These are phyloP conservation scores for Leptopterna dolabrata DNA, from an alignment of 2,888 invertebrate species.

Conservation along the genomic window DNA sequence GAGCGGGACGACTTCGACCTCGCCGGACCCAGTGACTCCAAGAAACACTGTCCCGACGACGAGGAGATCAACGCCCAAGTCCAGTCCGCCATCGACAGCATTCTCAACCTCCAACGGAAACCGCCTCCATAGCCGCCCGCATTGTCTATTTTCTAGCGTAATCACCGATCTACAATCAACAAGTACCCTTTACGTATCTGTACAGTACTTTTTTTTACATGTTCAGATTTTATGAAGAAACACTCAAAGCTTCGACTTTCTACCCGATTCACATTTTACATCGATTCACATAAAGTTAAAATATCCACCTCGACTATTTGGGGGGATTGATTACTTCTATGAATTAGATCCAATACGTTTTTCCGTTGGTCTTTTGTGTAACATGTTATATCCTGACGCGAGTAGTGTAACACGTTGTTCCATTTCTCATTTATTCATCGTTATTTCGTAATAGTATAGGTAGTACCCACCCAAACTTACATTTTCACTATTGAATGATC, in stretches of 20 bases:
- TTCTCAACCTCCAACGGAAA: constrained; percentile 75
- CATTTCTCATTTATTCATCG: too few relatives aligned
- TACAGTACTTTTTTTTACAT: neutral
- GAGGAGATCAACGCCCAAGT: constrained; percentile 82
- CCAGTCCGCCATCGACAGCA: constrained; percentile 83
- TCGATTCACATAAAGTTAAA: too few relatives aligned
- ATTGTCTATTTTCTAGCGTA: constrained; percentile 12
- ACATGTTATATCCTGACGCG: too few relatives aligned
- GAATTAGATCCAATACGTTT: too few relatives aligned
- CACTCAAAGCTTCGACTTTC: neutral
- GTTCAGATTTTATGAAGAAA: neutral
- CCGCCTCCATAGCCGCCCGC: constrained; percentile 44
- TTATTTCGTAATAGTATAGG: too few relatives aligned
- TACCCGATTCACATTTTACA: too few relatives aligned
- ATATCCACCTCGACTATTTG: too few relatives aligned
- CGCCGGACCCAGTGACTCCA: constrained; percentile 78
- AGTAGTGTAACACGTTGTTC: too few relatives aligned
- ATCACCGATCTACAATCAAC: neutral
- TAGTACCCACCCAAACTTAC: too few relatives aligned
- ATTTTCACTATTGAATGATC: too few relatives aligned
- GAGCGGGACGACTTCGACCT: constrained; percentile 71
- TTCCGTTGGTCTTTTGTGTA: too few relatives aligned
- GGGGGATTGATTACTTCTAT: too few relatives aligned
- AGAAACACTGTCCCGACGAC: constrained; percentile 70
- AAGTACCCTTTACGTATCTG: neutral